These are phyloP conservation scores for Chelon labrosus DNA, from an alignment of 2,797 vertebrate genomes.

Conservation along the genomic window DNA sequence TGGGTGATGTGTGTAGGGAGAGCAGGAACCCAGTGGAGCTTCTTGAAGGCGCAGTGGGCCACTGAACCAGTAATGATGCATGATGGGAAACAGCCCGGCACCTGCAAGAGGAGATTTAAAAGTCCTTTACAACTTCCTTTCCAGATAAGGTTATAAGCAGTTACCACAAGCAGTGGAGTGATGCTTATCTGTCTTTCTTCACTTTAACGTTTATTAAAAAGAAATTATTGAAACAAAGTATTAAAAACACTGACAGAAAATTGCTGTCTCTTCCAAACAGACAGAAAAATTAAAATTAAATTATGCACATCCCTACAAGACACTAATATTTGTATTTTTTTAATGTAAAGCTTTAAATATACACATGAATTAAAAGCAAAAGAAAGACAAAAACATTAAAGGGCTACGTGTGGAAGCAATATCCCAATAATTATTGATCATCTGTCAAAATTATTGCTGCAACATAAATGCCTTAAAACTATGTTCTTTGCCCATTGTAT, in stretches of 20 bases:
- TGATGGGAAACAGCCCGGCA: slow-evolving; percentile 40
- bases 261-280: too few species aligned
- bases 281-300: too few species aligned
- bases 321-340: too few species aligned
- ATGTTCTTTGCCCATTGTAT: too few species aligned
- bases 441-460: not conserved
- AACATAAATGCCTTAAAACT: too few species aligned
- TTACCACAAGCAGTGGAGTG: not conserved
- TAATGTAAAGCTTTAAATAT: too few species aligned
- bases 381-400: too few species aligned
- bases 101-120: slow-evolving; percentile 32
- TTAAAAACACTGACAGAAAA: too few species aligned
- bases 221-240: too few species aligned
- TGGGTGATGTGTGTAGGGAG: slow-evolving; percentile 78
- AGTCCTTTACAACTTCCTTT: not conserved
- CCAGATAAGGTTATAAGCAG: not conserved
- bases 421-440: not conserved
- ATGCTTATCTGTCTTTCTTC: not conserved
- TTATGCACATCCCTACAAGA: too few species aligned
- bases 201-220: not conserved
- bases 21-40: slow-evolving; percentile 78
- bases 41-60: slow-evolving; percentile 65
- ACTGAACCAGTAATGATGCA: slow-evolving; percentile 56
- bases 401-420: too few species aligned
- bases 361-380: too few species aligned